Evolutionary conservation across 1,140 invertebrate species (phyloP), one percentile per base, ranked within the genome.

Genomic region (Aphelinus atriplicis): DNA sequence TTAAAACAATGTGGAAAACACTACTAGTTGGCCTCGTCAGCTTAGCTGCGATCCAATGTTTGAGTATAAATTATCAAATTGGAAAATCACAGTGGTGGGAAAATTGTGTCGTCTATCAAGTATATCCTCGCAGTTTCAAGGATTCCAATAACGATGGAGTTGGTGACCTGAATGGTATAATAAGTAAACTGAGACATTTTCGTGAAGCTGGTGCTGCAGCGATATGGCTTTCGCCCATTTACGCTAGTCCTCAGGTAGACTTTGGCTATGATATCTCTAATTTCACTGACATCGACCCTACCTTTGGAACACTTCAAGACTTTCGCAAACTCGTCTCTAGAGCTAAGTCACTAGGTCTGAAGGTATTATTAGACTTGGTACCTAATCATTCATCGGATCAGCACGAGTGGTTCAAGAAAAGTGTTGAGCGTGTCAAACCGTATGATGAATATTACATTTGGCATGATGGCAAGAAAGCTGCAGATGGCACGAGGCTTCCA

Each of bases 111-210:
- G 88, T 95, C 46, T 96, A 96, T 83, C 94, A 95, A 84, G 91
- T 96, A 60, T 94, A 95, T 82, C 93, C 93, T 0, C 86, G 93
- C 67, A 95, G 94, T 2, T 96, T 95, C 83, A 92, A 92, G 79
- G 95, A 96, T 81, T 91, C 90, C 66, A 89, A 95, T 81, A 92
- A 90, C 1, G 92, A 95, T 82, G 94, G 95, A 1, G 87, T 94
- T 26, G 95, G 95, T 1, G 95, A 96, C 84, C 82, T 96, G 3
- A 86, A 87, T 73, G 91, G 91, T 7, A 91, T 93, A 10, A 89
- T 86, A 2, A 79, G 84, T 47, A 92, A 92, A 78, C 79, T 95
- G 9, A 81, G 88, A 0, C 92, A 95, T 84, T 82, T 96, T 0
- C 86, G 90, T 60, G 89, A 92, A 64, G 81, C 92, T 1, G 92